phyloP scores from a whole-genome alignment of 2,888 invertebrate genomes.

The Strigamia maritima region DNA sequence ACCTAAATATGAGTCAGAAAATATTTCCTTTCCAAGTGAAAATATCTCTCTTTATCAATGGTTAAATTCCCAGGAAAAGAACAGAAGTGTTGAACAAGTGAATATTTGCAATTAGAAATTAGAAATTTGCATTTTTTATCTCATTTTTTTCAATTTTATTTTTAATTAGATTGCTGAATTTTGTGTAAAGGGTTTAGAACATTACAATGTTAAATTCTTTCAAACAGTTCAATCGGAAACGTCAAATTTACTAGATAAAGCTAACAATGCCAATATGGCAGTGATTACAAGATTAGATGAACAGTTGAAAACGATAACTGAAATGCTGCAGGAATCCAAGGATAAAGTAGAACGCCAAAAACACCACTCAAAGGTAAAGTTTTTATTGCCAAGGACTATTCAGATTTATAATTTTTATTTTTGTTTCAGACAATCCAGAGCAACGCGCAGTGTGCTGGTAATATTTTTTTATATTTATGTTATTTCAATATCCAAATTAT shows the following conservation, averaged over 20 bases:
- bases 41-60: constrained; percentile 57
- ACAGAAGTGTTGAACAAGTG: constrained; percentile 71
- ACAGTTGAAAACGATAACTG: constrained; percentile 76
- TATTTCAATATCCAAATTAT: too few species aligned
- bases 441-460: too few species aligned
- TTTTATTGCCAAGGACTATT: too few species aligned
- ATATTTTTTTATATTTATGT: too few species aligned
- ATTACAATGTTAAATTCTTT: constrained; percentile 65
- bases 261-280: constrained; percentile 62
- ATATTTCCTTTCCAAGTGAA: too few species aligned
- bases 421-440: too few species aligned
- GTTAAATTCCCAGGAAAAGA: constrained; percentile 80
- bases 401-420: too few species aligned
- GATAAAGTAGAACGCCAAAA: constrained; percentile 75
- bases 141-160: neutral
- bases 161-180: constrained; percentile 59
- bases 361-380: constrained; percentile 72
- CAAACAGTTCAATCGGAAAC: constrained; percentile 67
- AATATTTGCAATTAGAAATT: neutral
- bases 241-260: constrained; percentile 63
- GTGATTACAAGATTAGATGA: constrained; percentile 84
- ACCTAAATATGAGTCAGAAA: too few species aligned
- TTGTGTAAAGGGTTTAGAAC: constrained; percentile 69
- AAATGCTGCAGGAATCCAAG: constrained; percentile 72
- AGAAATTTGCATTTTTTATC: constrained; percentile 6